Evolutionary conservation across 2,888 invertebrate genomes (phyloP).

Genomic region (Stenolophus ochropezus): DNA sequence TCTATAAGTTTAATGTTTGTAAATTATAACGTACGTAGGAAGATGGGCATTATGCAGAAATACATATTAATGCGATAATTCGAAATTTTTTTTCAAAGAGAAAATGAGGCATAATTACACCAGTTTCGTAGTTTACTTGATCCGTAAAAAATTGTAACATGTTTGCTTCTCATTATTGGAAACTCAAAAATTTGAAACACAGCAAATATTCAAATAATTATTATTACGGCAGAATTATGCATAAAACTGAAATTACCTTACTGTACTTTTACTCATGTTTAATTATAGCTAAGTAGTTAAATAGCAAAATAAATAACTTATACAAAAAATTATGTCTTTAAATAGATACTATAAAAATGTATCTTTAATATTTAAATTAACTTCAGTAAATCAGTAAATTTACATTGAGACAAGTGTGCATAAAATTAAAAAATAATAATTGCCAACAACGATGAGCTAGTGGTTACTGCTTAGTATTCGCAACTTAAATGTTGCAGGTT

Average conservation of each 20-base stretch:
- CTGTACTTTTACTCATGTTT: neutral
- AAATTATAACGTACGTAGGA: slow-evolving; percentile 27
- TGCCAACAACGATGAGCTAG: no score
- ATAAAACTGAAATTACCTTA: neutral
- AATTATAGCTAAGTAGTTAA: neutral
- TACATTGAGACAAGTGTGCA: neutral
- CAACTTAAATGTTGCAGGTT: no score
- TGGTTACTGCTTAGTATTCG: no score
- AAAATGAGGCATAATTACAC: neutral
- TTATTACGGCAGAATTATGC: neutral
- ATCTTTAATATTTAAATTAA: neutral
- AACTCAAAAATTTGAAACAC: neutral
- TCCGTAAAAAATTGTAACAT: neutral
- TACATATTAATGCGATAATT: slow-evolving; percentile 41
- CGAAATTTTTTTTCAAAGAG: neutral
- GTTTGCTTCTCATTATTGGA: neutral
- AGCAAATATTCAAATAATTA: neutral
- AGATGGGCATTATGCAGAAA: slow-evolving; percentile 18
- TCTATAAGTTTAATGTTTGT: slow-evolving; percentile 39
- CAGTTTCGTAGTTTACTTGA: neutral
- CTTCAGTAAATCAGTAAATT: neutral
- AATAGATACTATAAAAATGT: no score
- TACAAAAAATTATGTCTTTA: no score
- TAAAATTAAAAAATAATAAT: slow-evolving; percentile 9
- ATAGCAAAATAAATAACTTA: no score